phyloP scores from a whole-genome alignment of 2,797 vertebrate species.

The Leptodactylus fallax region DNA sequence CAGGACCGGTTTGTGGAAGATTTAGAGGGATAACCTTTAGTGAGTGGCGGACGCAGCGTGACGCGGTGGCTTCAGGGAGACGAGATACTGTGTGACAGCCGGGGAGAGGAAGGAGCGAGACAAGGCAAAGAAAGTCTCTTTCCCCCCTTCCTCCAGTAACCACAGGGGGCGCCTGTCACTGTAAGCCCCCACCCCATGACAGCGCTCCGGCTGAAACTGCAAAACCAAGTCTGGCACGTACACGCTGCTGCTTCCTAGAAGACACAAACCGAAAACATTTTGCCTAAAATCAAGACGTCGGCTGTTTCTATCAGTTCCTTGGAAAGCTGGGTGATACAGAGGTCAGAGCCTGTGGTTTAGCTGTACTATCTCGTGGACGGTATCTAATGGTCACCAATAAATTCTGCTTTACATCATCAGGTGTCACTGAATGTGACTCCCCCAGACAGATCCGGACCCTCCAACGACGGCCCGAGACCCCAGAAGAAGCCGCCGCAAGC shows the following conservation, averaged over 20 bases:
- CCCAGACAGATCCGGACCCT: no score
- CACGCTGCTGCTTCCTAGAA: neutral
- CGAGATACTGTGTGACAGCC: conserved; percentile 39
- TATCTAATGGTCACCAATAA: no score
- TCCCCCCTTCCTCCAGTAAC: neutral
- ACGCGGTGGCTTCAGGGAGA: conserved; percentile 29
- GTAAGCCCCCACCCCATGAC: neutral
- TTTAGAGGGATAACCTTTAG: conserved; percentile 13
- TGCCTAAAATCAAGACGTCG: neutral
- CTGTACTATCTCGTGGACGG: no score
- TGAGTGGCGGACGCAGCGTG: neutral
- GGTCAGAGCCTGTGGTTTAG: no score
- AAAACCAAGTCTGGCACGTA: neutral
- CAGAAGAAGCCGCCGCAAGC: no score
- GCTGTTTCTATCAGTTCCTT: no score
- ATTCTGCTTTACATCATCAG: no score
- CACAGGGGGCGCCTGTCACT: conserved; percentile 28
- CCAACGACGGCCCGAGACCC: no score
- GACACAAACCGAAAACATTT: neutral
- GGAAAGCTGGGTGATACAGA: no score
- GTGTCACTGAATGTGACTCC: no score
- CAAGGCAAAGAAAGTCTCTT: neutral
- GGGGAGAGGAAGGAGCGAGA: neutral
- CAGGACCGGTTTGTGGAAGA: neutral
- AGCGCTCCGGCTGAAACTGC: neutral